Base-by-base conservation (phyloP, 92 coral and sea anemone species). In the Porites divaricata region DNA sequence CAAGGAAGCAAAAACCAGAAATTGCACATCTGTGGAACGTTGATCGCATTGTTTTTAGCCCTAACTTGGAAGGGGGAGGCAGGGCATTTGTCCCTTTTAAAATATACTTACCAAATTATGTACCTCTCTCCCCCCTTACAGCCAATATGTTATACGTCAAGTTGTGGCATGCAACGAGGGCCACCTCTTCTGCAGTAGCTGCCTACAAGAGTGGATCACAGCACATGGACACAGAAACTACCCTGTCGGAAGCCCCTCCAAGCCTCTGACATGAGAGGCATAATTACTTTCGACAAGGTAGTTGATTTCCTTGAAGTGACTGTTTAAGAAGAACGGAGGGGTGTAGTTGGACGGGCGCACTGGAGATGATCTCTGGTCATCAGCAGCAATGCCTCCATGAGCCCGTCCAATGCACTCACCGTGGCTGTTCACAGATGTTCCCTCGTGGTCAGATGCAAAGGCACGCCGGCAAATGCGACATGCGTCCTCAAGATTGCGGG, bases 111-210 rank as follows among this genome's bases (percentile, higher is more conserved):
- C 35, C 35, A 28, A 28, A 28, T 28, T 28, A 2, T 28, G 41
- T 28, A 3, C 41, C 3, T 54, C 58, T 11, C 17, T 17, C 16
- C 19, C 16, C 21, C 4, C 8, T 61, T 69, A 8, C 74, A 69
- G 74, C 35, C 74, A 69, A 16, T 22, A 69, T 12, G 74, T 69
- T 69, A 25, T 69, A 45, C 45, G 49, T 9, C 41, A 69, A 10
- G 50, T 49, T 7, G 25, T 69, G 53, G 76, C 76, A 1, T 71
- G 76, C 58, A 71, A 41, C 1, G 76, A 71, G 76, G 76, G 76
- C 26, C 76, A 71, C 21, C 53, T 71, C 12, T 71, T 71, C 11
- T 35, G 76, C 24, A 2, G 41, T 23, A 17, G 17, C 4, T 71
- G 76, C 53, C 14, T 71, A 25, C 20, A 6, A 9, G 10, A 71